Evolutionary conservation across 2,113 vertebrate species (phyloP), one percentile per base, ranked within the genome.

Genomic region (Burhinus bistriatus): DNA sequence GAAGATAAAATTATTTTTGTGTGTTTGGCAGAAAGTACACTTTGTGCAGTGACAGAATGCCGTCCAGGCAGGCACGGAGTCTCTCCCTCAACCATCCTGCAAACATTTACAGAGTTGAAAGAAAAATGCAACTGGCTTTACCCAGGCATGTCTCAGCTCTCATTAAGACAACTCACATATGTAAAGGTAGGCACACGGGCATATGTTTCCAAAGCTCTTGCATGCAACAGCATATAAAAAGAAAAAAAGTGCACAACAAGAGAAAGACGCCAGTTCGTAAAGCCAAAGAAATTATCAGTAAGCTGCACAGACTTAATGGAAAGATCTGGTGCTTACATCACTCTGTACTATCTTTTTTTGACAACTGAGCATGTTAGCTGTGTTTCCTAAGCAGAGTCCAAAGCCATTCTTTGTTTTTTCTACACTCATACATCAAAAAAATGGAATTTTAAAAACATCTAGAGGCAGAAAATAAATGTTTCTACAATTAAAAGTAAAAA

Each of bases 401-500:
- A 83, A 95, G 40, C 20, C 83, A 32, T 18, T 73, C 9, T 82
- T 84, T 45, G 7, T 8, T 85, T 85, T 70, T 51, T 89, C 57
- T 72, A 19, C 40, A 81, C 15, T 40, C 11, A 34, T 30, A 58
- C 68, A 82, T 90, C 59, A 94, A 84, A 95, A 90, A 84, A 36
- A 66, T 59, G 16, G 23, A 64, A 38, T 80, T 86, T 88, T 64
- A 25, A 68, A 81, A 92, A 76, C 42, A 80, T 64, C 32, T 81
- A 52, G 55, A 90, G 87, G 59, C 73, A 91, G 36, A 86, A 83
- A 95, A 51, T 4, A 68, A n/a, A 36, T 25, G 1, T 79, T 88
- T 51, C 36, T 84, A 72, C 90, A 97, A 96, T 96, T 95, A 96
- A 87, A 89, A 93, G 80, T 54, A 75, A 91, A 91, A 11, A 3